Percentiles rank a stretch among this genome's conserved stretches.
These are phyloP conservation scores for Dipus sagitta DNA, from an alignment of 2,797 vertebrate genomes.

Conservation along the genomic window DNA sequence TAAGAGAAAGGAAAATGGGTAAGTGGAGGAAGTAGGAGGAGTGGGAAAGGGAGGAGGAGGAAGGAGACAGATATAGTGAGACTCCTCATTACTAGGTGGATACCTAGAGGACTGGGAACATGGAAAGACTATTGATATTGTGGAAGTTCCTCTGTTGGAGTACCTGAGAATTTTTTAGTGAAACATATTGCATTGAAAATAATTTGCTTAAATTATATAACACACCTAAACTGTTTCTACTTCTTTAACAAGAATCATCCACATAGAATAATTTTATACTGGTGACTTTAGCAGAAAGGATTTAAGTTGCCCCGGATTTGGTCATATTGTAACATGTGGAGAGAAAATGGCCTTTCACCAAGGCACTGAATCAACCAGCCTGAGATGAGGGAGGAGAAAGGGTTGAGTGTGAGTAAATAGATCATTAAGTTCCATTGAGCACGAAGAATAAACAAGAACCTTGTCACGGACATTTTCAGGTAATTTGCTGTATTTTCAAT, in stretches of 20 bases:
- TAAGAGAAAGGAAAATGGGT: too few species aligned
- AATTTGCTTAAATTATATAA: neutral
- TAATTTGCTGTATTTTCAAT: too few species aligned
- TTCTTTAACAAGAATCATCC: neutral
- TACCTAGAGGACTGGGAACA: too few species aligned
- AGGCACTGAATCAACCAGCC: neutral
- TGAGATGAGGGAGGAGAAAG: neutral
- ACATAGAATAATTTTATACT: neutral
- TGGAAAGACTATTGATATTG: too few species aligned
- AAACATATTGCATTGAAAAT: neutral
- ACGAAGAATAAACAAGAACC: neutral
- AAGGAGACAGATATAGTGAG: neutral
- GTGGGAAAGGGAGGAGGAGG: neutral
- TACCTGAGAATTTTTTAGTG: neutral
- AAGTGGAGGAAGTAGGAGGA: neutral
- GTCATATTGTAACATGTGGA: neutral
- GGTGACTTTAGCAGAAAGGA: neutral
- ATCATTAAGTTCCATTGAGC: neutral
- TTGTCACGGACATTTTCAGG: neutral
- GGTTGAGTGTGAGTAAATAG: neutral
- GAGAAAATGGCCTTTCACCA: neutral
- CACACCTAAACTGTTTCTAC: neutral
- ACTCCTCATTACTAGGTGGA: too few species aligned
- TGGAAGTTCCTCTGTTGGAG: neutral
- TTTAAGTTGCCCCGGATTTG: neutral